Conservation (phyloP, 2,888 invertebrate species). For the Koerneria pararmatus region DNA sequence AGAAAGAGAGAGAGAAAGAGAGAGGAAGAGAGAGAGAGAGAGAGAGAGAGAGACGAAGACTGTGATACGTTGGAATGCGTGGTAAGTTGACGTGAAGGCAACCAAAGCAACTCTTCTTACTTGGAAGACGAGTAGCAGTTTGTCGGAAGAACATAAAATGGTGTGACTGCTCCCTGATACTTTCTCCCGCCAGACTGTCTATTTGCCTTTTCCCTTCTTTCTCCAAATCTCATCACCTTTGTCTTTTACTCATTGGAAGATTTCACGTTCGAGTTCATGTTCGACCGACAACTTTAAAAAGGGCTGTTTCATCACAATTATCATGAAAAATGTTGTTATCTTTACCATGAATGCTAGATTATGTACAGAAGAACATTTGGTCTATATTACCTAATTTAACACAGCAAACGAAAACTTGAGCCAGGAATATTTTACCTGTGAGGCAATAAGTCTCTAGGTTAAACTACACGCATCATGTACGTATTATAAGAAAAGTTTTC, state of each 20-base stretch:
- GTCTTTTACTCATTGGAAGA: neutral
- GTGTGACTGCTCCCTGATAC: constrained; percentile 1
- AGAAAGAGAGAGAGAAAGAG: constrained; percentile 25
- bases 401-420: no score
- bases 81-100: constrained; percentile 9
- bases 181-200: constrained; percentile 5
- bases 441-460: no score
- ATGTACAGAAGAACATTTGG: neutral
- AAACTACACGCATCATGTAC: no score
- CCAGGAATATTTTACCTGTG: no score
- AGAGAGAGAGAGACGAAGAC: neutral
- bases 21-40: constrained; percentile 18
- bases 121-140: neutral
- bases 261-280: constrained; percentile 8
- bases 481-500: no score
- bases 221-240: neutral
- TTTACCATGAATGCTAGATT: neutral
- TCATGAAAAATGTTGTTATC: no score
- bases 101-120: neutral
- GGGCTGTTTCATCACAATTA: no score
- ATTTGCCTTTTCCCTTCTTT: neutral
- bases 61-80: neutral
- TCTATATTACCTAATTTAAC: no score
- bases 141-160: neutral
- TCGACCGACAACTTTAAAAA: neutral